A percentile compares a stretch with the other conserved stretches of the same genome.
Conservation (phyloP, 2,888 invertebrate genomes). For the Drosophila meridionalis region DNA sequence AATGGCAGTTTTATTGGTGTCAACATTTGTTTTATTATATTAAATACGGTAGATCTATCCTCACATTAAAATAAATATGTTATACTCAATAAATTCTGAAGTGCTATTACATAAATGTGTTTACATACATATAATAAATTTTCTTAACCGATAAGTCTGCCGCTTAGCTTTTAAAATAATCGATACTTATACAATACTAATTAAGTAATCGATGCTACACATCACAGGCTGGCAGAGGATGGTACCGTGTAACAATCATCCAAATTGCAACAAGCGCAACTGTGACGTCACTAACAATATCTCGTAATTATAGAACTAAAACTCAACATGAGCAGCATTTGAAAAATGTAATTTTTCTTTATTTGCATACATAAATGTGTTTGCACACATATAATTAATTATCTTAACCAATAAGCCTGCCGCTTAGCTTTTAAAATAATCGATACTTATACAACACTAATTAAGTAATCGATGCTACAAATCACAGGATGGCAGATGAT, state of each 20-base stretch:
- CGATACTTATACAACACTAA: neutral
- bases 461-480: neutral
- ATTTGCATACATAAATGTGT: too few relatives aligned
- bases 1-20: slow-evolving; percentile 69
- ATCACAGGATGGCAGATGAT: neutral
- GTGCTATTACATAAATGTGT: neutral
- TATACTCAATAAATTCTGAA: neutral
- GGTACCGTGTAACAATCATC: too few relatives aligned
- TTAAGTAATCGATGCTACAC: too few relatives aligned
- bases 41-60: slow-evolving; percentile 40
- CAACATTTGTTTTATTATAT: slow-evolving; percentile 55
- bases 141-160: neutral
- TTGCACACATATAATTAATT: too few relatives aligned
- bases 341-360: slow-evolving; percentile 36
- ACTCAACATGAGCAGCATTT: too few relatives aligned
- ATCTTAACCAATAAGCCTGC: too few relatives aligned
- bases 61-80: neutral
- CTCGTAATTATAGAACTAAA: too few relatives aligned
- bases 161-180: neutral
- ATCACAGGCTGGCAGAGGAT: too few relatives aligned
- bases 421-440: too few relatives aligned
- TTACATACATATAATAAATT: neutral
- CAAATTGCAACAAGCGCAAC: too few relatives aligned
- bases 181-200: too few relatives aligned
- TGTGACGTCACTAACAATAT: too few relatives aligned